Base-by-base conservation (phyloP, 2,888 invertebrate species). In the Tromatobia lineatoria region DNA sequence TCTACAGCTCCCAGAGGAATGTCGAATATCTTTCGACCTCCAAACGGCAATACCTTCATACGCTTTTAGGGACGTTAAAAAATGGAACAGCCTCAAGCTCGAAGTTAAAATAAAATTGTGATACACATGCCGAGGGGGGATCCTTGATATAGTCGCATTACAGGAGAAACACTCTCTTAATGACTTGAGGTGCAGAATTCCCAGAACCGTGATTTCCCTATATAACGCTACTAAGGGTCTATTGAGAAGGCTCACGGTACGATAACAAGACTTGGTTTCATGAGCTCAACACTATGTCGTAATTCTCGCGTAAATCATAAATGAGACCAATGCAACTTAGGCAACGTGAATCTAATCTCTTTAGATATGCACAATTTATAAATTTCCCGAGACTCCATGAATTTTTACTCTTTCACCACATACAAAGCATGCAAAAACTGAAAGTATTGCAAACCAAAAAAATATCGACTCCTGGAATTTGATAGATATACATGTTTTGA, bases 51-150 rank as follows among this genome's bases (percentile, higher is more conserved):
- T 76, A 34, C 38, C 38, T 38, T 38, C 71, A 23, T 38, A 70
- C 20, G 29, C 64, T 57, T 8, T 25, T 57, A 23, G 7, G 13
- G 57, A 57, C 25, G 50, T 71, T 52, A 50, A 38, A 54, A 71
- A 70, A 76, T 81, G 76, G 76, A 81, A 81, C 34, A 23, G 34
- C 45, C 25, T 34, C 20, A 13, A 81, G 70, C 57, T 23, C 13
- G 66, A 18, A 54, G 54, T 15, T 34, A 81, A 57, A 70, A 81
- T 76, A 64, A 81, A 76, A 64, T 71, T 42, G 61, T 29, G 3
- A 25, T 61, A 38, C 61, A 15, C 38, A 38, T 6, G 18, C n/a
- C 18, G 18, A 61, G 20, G 13, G 18, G 18, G 38, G 20, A 8
- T n/a, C 15, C 61, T 34, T n/a, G 61, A 38, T 61, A 38, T 29